Evolutionary conservation across 2,113 vertebrate genomes (phyloP).

Genomic region (Centropristis striata): DNA sequence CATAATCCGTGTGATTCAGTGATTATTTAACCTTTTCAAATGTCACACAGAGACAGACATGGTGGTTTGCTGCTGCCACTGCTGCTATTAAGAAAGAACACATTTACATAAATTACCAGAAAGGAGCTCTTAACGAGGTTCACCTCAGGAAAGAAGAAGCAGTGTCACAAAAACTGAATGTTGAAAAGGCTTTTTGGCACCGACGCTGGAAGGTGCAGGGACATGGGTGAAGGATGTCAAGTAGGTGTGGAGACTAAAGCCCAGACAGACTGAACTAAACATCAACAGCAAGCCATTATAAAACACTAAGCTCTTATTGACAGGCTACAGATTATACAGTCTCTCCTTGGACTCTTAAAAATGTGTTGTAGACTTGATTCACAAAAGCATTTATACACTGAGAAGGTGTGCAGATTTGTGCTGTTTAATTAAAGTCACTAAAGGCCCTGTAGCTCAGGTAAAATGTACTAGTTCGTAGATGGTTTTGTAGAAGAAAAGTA

Average conservation of each 20-base stretch:
- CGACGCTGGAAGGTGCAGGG: not conserved
- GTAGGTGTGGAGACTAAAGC: slow-evolving; percentile 18
- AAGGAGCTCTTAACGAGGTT: slow-evolving; percentile 5
- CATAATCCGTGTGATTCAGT: slow-evolving; percentile 6
- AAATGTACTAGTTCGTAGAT: not conserved
- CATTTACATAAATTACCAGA: slow-evolving; percentile 38
- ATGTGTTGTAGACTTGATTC: not conserved
- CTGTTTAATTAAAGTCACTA: slow-evolving; percentile 15
- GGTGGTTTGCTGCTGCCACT: not conserved
- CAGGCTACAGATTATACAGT: not conserved
- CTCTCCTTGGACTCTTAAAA: not conserved
- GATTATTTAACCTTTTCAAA: slow-evolving; percentile 48
- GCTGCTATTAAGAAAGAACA: slow-evolving; percentile 17
- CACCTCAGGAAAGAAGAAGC: not conserved
- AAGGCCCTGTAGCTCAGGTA: slow-evolving; percentile 4
- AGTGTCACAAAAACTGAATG: not conserved
- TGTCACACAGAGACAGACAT: slow-evolving; percentile 32
- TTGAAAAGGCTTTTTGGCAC: not conserved
- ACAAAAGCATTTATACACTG: slow-evolving; percentile 3
- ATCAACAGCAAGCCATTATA: slow-evolving; percentile 3
- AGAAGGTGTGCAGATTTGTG: not conserved
- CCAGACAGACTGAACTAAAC: slow-evolving; percentile 19
- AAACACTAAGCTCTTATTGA: slow-evolving; percentile 37
- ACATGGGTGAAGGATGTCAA: not conserved
- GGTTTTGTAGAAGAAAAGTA: not conserved